Base-by-base conservation (phyloP, 2,888 invertebrate genomes). In the Rhogogaster chlorosoma region DNA sequence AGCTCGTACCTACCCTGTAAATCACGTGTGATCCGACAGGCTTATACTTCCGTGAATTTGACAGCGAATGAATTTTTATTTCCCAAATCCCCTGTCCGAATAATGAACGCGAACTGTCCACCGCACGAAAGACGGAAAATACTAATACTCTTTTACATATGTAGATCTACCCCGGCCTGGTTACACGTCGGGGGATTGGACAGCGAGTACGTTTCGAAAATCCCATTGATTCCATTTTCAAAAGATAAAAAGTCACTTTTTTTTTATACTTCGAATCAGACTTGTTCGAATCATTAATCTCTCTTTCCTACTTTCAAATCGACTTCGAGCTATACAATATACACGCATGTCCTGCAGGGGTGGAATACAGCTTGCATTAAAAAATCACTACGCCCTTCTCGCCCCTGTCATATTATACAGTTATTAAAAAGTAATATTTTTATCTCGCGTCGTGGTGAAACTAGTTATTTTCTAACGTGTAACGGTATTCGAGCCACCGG, bases 11-110 rank as follows among this genome's bases (percentile, higher is more conserved):
- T n/a, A n/a, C 6, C 61, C 64, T 83, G 83, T 83, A 83, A 83
- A 83, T 83, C 70, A 83, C 67, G 70, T 49, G 70, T 83, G 67
- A 83, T 83, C 83, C 82, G 82, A 83, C 82, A 67, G 83, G 83
- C 70, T 83, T 83, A 70, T 67, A 83, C 83, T 83, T 83, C 67
- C 70, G 83, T 67, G 45, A 38, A 83, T 83, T 67, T 83, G 83
- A 83, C 83, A 83, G 83, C 18, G 70, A 67, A 83, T 83, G 83
- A 83, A 83, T 83, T 83, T 83, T 83, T 49, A 83, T 83, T 83
- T 70, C 83, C 83, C 83, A 67, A 83, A 83, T 67, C 67, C 83
- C 83, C 67, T 67, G 83, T 64, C 67, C 18, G 70, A 83, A 67
- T 83, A 83, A 83, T 67, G 29, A 83, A 67, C 67, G 83, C 67